Percentiles rank a stretch among this genome's conserved stretches.
Conservation (phyloP, 2,888 invertebrate genomes). For the Eulithis prunata region DNA sequence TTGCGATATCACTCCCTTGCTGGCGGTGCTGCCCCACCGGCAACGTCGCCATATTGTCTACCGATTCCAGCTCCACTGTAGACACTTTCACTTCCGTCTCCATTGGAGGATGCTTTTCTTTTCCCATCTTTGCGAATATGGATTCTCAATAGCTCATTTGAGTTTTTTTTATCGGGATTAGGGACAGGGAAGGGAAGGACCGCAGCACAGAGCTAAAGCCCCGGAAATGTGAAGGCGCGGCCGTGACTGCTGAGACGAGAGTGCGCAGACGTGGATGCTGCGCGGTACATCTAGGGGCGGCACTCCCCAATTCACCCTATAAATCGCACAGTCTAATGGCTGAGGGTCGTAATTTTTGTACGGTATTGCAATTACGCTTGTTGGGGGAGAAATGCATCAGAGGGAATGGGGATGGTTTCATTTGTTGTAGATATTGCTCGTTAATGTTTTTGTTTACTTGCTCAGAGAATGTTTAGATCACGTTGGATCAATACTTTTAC, state of each 20-base stretch:
- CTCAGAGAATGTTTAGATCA: background rate
- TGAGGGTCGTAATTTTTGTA: conserved; percentile 65
- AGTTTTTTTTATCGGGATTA: conserved; percentile 43
- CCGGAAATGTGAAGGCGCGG: conserved; percentile 75
- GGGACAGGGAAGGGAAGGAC: conserved; percentile 58
- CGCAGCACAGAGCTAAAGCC: conserved; percentile 59
- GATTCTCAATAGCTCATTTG: conserved; percentile 57
- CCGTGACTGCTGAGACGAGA: conserved; percentile 67
- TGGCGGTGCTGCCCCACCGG: conserved; percentile 91
- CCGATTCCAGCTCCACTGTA: conserved; percentile 93
- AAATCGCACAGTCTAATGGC: conserved; percentile 49
- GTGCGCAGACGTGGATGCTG: conserved; percentile 82
- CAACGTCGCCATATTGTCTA: conserved; percentile 95
- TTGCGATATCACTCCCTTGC: conserved; percentile 88
- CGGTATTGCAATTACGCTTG: conserved; percentile 49
- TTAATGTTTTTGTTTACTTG: conserved; percentile 10
- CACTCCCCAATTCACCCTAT: conserved; percentile 70
- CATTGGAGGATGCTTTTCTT: conserved; percentile 78
- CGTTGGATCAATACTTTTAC: too few relatives aligned
- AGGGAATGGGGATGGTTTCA: conserved; percentile 39
- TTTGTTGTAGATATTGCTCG: conserved; percentile 27
- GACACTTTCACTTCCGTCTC: conserved; percentile 94
- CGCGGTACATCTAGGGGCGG: conserved; percentile 75
- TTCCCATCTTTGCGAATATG: conserved; percentile 64
- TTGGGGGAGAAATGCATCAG: conserved; percentile 50